These are phyloP conservation scores for Listronotus oregonensis DNA, from an alignment of 1,140 invertebrate species.

Conservation along the genomic window DNA sequence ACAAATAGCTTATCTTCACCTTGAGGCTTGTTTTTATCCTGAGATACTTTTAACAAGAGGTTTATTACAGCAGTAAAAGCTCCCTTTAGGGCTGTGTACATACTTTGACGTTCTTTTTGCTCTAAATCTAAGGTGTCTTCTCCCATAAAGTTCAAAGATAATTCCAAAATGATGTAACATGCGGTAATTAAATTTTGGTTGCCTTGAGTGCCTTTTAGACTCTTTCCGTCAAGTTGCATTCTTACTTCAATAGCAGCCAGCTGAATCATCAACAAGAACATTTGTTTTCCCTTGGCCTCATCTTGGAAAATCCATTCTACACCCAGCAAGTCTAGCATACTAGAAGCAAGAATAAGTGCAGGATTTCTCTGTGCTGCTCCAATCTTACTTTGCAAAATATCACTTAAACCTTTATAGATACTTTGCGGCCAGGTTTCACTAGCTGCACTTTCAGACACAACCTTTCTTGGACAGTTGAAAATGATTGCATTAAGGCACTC, in stretches of 20 bases:
- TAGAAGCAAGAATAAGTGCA: constrained; percentile 79
- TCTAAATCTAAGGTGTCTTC: constrained; percentile 82
- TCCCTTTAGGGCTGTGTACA: constrained; percentile 88
- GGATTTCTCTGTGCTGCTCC: constrained; percentile 86
- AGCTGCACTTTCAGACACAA: constrained; percentile 63
- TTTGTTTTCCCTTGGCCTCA: constrained; percentile 78
- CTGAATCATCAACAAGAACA: constrained; percentile 84
- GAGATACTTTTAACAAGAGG: constrained; percentile 72
- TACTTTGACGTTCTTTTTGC: constrained; percentile 86
- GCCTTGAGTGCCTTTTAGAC: constrained; percentile 75
- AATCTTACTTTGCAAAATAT: constrained; percentile 86
- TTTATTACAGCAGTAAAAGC: constrained; percentile 83
- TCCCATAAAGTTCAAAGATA: constrained; percentile 79
- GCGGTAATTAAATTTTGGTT: constrained; percentile 78
- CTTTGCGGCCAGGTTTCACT: constrained; percentile 79
- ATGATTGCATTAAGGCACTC: constrained; percentile 75
- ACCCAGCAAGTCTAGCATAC: constrained; percentile 80
- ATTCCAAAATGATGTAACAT: constrained; percentile 84
- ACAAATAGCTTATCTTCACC: constrained; percentile 74
- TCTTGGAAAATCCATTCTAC: constrained; percentile 81
- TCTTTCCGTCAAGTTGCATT: constrained; percentile 88
- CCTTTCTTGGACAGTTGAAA: constrained; percentile 70
- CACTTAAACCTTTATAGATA: constrained; percentile 76
- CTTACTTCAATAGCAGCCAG: constrained; percentile 88
- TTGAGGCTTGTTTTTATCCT: constrained; percentile 69